phyloP scores from a whole-genome alignment of 2,888 invertebrate genomes.

The Drosophila paranaensis region DNA sequence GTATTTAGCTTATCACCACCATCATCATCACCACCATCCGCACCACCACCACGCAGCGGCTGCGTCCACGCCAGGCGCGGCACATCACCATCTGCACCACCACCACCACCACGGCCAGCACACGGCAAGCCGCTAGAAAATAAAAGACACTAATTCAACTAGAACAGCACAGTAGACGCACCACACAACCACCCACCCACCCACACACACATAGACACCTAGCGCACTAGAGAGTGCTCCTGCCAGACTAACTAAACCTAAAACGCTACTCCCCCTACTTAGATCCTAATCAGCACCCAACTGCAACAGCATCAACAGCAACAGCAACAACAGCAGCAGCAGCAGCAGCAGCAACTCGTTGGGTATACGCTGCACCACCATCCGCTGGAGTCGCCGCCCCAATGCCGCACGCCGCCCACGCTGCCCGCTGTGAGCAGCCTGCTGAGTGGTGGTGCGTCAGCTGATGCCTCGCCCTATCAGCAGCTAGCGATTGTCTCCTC shows the following conservation, averaged over 20 bases:
- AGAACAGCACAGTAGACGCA: conserved; percentile 51
- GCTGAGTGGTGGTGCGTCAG: conserved; percentile 53
- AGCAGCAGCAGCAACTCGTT: conserved; percentile 75
- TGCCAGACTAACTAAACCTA: conserved; percentile 70
- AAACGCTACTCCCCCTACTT: conserved; percentile 65
- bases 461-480: conserved; percentile 60
- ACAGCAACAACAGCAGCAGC: conserved; percentile 66
- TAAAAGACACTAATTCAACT: conserved; percentile 37
- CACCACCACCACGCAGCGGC: conserved; percentile 73
- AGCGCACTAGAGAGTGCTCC: conserved; percentile 40
- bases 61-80: conserved; percentile 47
- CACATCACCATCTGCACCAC: conserved; percentile 82
- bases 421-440: conserved; percentile 69
- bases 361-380: conserved; percentile 76
- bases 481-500: conserved; percentile 80
- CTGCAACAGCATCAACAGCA: conserved; percentile 58
- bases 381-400: conserved; percentile 65
- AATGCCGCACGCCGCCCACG: conserved; percentile 63
- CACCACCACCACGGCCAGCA: conserved; percentile 84
- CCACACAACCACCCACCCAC: conserved; percentile 11
- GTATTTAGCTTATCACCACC: conserved; percentile 88
- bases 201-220: background rate
- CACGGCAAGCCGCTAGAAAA: conserved; percentile 55
- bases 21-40: conserved; percentile 80
- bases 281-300: conserved; percentile 82